Percentiles rank a stretch among this genome's conserved stretches.
Conservation (phyloP, 2,113 vertebrate genomes). For the Madoqua kirkii region DNA sequence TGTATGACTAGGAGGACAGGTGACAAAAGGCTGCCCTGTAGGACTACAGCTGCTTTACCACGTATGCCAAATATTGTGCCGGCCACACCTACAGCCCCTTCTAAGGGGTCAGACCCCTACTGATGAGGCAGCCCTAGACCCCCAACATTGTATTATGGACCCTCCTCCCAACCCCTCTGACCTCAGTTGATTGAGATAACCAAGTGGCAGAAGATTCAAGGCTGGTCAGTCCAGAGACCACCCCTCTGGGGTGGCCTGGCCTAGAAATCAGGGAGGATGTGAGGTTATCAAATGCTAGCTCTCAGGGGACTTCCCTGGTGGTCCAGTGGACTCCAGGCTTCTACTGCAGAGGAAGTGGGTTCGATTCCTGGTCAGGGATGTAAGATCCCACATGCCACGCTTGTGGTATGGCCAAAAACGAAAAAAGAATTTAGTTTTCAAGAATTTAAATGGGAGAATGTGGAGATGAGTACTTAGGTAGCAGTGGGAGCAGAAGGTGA, state of each 20-base stretch:
- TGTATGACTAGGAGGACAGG: not conserved
- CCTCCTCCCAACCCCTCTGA: not conserved
- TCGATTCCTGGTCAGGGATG: not conserved
- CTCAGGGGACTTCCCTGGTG: not conserved
- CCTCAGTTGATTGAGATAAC: not conserved
- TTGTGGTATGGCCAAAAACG: not conserved
- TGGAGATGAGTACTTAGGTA: not conserved
- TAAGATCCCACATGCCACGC: not conserved
- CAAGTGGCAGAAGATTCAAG: not conserved
- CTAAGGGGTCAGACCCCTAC: not conserved
- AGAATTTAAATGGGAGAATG: not conserved
- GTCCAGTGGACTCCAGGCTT: not conserved
- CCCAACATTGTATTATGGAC: not conserved
- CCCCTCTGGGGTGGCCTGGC: not conserved
- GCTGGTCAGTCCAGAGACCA: not conserved
- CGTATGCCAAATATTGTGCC: not conserved
- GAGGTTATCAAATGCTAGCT: not conserved
- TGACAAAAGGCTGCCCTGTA: not conserved
- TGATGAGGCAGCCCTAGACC: not conserved
- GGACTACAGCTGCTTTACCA: not conserved
- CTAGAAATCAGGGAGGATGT: not conserved
- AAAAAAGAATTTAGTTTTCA: not conserved
- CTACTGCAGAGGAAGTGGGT: not conserved
- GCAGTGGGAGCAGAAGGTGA: not conserved
- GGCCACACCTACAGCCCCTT: not conserved